Evolutionary conservation across 2,797 vertebrate species (phyloP), one percentile per base, ranked within the genome.

Genomic region (Helicolenus hilgendorfi): DNA sequence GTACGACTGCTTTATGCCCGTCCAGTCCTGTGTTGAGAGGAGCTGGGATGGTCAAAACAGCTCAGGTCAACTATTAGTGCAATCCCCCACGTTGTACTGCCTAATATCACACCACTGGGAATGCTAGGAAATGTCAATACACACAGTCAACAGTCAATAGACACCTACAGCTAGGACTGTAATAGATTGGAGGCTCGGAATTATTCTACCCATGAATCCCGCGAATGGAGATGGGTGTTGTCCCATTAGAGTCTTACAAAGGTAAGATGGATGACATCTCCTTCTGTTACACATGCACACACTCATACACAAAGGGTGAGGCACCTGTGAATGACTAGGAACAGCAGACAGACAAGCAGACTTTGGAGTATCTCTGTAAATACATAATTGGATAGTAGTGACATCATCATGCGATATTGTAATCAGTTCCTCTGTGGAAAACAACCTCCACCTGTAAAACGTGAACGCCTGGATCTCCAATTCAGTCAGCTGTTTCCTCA

Each of bases 391-490:
- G 88, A 95, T 97, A 97, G 94, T 95, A 92, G 95, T 97, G 96
- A 97, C 96, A 97, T 97, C 96, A 97, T 97, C 97, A 97, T 98
- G 97, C 97, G 92, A 95, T 97, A 96, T 67, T 94, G 92, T 97
- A 96, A 96, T 96, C 94, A 92, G 88, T 93, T 95, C 85, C 79
- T 91, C 80, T 33, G 7, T 91, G 87, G 79, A 94, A 94, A 94
- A 83, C 68, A 84, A 77, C 70, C 77, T 83, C 79, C 77, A 33
- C 64, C 68, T 27, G 79, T 58, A 29, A 82, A 76, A 76, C 22
- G 1, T 5, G 31, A 73, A 60, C n/a, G 3, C 67, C 56, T 20
- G 11, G 60, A 53, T 89, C 72, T 85, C 74, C 58, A 36, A 56
- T 74, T 65, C 9, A 55, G 1, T 84, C 72, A 55, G 45, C 55